Base-by-base conservation (phyloP, 2,888 invertebrate genomes). In the Napeogenes inachia region DNA sequence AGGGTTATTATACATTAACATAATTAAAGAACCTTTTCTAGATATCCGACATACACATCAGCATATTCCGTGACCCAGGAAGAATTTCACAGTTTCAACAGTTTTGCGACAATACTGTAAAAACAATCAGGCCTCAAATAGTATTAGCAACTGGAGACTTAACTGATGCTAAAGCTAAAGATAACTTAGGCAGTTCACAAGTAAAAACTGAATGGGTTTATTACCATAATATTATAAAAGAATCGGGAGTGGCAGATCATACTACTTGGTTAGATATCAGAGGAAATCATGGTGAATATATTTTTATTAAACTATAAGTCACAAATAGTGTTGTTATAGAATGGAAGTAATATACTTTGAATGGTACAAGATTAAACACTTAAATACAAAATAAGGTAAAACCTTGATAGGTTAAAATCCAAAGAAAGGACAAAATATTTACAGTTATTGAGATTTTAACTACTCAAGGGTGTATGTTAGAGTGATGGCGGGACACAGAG, bases 41-140 rank as follows among this genome's bases (percentile, higher is more conserved):
- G 97, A 94, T 98, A 74, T 95, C 96, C 64, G 98, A 98, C 84
- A 92, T 97, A 69, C 98, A 98, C 80, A 93, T 98, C 66, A 97
- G 97, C 81, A 93, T 95, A 82, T 97, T 96, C 80, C 92, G 93
- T 75, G 96, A 96, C 79, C 92, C 92, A 50, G 89, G 91, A 10
- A 92, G 97, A 77, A 94, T 95, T 76, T 92, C 93, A 45, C 94
- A 97, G 73, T 93, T 98, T 62, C 92, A 93, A 76, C 94, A 94
- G 75, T 97, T 97, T 85, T 96, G 96, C 83, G 93, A 94, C 69
- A 89, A 89, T 64, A 95, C 96, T 45, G 89, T 97, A 0, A 92
- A 92, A 75, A 89, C 91, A 59, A 94, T 97, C 64, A 92, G 93
- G 71, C 98, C 98, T 45, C 80, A 89, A 12, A 87, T 96, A 64